phyloP scores from a whole-genome alignment of 2,888 invertebrate species.

The Euproctis similis region DNA sequence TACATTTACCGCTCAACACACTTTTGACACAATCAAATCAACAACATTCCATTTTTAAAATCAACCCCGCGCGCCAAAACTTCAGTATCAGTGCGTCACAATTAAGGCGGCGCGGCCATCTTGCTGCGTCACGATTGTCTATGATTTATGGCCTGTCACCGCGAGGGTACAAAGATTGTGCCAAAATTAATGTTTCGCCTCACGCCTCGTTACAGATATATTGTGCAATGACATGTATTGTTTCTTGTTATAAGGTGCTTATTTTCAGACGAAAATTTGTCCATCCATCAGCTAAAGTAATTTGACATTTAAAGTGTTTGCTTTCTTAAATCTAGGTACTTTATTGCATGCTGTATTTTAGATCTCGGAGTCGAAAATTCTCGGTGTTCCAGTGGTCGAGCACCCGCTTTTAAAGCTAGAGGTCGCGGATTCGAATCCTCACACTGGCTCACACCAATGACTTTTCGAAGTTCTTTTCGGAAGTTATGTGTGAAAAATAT shows the following conservation, averaged over 20 bases:
- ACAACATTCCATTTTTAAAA: slow-evolving; percentile 9
- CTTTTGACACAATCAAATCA: slow-evolving; percentile 8
- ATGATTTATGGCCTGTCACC: slow-evolving; percentile 34
- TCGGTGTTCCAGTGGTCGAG: too few relatives aligned
- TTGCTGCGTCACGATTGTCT: slow-evolving; percentile 22
- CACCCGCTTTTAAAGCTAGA: too few relatives aligned
- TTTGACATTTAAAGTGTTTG: too few relatives aligned
- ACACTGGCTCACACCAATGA: too few relatives aligned
- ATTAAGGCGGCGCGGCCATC: slow-evolving; percentile 22
- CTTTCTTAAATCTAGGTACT: too few relatives aligned
- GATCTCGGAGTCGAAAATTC: too few relatives aligned
- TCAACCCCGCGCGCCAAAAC: slow-evolving; percentile 9
- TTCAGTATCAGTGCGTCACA: slow-evolving; percentile 24
- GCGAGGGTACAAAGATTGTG: slow-evolving; percentile 33
- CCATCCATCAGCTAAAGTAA: too few relatives aligned
- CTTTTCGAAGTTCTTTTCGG: too few relatives aligned
- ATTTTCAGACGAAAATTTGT: slow-evolving; percentile 1
- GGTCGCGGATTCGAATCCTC: too few relatives aligned
- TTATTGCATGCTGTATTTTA: too few relatives aligned
- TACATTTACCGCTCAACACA: background rate
- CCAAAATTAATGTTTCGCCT: slow-evolving; percentile 41
- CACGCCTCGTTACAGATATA: slow-evolving; percentile 30
- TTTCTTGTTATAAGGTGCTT: slow-evolving; percentile 7
- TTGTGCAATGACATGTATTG: slow-evolving; percentile 9
- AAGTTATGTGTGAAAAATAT: too few relatives aligned